Evolutionary conservation across 92 coral and sea anemone species (phyloP).

Genomic region (Anthopleura xanthogrammica): DNA sequence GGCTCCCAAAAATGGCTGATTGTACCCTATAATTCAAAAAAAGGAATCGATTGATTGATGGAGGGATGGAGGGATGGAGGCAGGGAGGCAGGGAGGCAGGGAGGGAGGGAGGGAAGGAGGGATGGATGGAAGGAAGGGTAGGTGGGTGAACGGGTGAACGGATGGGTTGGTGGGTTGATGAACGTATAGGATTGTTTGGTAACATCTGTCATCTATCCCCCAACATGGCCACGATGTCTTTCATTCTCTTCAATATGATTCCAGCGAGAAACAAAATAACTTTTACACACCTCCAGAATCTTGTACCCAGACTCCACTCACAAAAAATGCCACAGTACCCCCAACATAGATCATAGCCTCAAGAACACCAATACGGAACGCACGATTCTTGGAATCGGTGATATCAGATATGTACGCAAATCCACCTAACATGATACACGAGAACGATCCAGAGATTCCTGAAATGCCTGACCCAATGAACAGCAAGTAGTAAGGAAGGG

Average conservation of each 20-base stretch:
- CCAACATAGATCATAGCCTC: conserved; percentile 41
- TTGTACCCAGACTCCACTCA: conserved; percentile 55
- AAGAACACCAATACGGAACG: conserved; percentile 48
- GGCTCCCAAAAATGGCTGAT: conserved; percentile 61
- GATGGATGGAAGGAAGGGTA: no score
- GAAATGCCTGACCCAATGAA: conserved; percentile 49
- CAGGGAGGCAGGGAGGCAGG: no score
- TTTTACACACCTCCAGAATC: conserved; percentile 31
- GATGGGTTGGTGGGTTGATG: background rate
- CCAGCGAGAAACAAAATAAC: background rate
- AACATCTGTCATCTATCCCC: background rate
- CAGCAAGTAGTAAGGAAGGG: conserved; percentile 43
- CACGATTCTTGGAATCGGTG: conserved; percentile 37
- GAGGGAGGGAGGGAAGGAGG: no score
- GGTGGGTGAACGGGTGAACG: no score
- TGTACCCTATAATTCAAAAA: conserved; percentile 36
- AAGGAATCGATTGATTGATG: background rate
- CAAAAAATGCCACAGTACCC: conserved; percentile 37
- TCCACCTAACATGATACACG: conserved; percentile 23
- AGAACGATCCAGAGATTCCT: conserved; percentile 54
- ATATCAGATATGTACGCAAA: conserved; percentile 50
- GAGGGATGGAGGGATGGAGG: no score
- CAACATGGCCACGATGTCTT: no score
- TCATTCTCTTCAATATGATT: background rate
- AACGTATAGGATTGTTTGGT: background rate